phyloP scores from a whole-genome alignment of 53 echinoderm and acorn worm species.

The Astropecten irregularis region DNA sequence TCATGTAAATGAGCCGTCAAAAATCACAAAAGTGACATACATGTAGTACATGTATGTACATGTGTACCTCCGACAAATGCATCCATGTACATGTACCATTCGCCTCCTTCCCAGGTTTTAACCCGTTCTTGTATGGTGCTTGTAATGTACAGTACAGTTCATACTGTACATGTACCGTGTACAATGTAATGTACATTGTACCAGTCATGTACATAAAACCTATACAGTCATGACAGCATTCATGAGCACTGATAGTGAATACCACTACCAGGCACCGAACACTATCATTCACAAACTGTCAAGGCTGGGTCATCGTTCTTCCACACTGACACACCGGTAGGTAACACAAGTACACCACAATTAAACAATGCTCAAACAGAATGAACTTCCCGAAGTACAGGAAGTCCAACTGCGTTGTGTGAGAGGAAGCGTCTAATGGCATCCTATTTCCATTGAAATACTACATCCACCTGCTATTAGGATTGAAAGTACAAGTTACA shows the following conservation, averaged over 20 bases:
- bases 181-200: no score
- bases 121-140: no score
- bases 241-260: not conserved
- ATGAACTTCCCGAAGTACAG: slow-evolving; percentile 21
- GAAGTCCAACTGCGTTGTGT: not conserved
- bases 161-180: no score
- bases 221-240: no score
- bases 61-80: not conserved
- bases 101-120: no score
- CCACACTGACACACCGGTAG: not conserved
- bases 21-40: not conserved
- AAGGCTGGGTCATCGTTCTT: slow-evolving; percentile 2
- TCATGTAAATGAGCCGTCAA: not conserved
- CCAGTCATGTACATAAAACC: no score
- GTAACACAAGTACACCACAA: not conserved
- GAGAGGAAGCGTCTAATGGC: slow-evolving; percentile 28
- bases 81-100: no score
- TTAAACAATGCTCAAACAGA: not conserved
- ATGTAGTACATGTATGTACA: not conserved
- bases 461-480: not conserved
- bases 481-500: not conserved
- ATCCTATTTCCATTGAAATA: slow-evolving; percentile 24
- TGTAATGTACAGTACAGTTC: no score
- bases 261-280: not conserved
- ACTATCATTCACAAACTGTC: not conserved